Conservation (phyloP, 2,888 invertebrate species). For the Epistrophella euchroma region DNA sequence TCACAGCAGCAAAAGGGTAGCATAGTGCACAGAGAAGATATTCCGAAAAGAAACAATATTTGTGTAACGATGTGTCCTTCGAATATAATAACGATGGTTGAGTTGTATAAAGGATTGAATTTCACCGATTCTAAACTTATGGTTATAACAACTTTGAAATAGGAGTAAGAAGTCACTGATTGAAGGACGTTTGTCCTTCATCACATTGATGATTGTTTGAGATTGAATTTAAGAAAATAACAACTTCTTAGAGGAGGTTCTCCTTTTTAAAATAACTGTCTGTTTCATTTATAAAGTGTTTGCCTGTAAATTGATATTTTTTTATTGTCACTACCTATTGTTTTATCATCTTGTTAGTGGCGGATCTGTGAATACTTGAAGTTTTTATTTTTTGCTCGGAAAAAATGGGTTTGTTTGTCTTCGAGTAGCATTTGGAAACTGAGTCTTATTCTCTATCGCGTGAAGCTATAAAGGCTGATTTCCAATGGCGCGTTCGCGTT, state of each 20-base stretch:
- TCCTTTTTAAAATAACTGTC: background rate
- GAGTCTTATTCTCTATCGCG: no score
- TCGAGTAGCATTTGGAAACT: no score
- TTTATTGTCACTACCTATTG: no score
- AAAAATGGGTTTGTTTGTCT: no score
- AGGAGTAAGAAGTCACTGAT: background rate
- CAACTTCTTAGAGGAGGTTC: background rate
- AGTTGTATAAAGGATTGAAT: slow-evolving; percentile 16
- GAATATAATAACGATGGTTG: background rate
- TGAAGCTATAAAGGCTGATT: no score
- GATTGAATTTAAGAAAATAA: background rate
- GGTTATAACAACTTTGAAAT: background rate
- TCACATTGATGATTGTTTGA: slow-evolving; percentile 1
- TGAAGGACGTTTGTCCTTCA: background rate
- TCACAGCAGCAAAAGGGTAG: slow-evolving; percentile 23
- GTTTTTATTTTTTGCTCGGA: no score
- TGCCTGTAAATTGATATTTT: no score
- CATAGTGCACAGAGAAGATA: background rate
- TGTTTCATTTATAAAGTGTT: background rate
- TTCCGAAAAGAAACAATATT: slow-evolving; percentile 18
- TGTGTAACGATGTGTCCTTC: background rate
- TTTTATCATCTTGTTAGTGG: no score
- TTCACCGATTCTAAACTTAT: background rate
- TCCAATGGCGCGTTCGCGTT: no score
- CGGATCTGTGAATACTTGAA: no score